Conservation (phyloP, 2,797 vertebrate genomes). For the Periophthalmus magnuspinnatus region DNA sequence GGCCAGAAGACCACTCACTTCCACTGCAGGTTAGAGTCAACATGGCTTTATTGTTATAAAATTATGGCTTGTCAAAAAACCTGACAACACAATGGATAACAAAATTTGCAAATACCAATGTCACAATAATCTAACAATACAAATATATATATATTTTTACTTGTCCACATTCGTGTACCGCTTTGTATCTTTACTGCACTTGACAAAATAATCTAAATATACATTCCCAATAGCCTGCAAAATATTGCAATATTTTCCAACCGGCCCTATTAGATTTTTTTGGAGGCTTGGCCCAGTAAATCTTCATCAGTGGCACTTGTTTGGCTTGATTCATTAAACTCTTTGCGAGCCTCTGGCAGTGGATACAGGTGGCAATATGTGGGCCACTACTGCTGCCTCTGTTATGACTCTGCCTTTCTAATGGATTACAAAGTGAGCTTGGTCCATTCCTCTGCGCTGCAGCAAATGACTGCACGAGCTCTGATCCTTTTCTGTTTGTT, state of each 20-base stretch:
- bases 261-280: constrained; percentile 4
- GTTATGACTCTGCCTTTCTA: constrained; percentile 40
- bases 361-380: constrained; percentile 29
- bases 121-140: no score
- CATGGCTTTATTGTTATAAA: no score
- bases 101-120: no score
- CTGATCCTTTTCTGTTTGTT: constrained; percentile 18
- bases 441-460: constrained; percentile 13
- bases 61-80: no score
- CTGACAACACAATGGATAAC: no score
- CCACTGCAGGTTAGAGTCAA: constrained; percentile 89
- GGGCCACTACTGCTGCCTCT: constrained; percentile 23
- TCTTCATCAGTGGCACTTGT: constrained; percentile 14
- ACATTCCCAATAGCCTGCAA: background rate
- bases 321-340: constrained; percentile 33
- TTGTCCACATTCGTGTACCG: no score
- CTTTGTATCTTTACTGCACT: background rate
- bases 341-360: constrained; percentile 33
- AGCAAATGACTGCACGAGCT: background rate
- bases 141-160: no score
- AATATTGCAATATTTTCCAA: constrained; percentile 1
- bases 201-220: background rate
- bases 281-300: constrained; percentile 10
- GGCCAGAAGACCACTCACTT: constrained; percentile 99
- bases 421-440: constrained; percentile 35